Base-by-base conservation (phyloP, 2,888 invertebrate genomes). In the Apamea epomidion region DNA sequence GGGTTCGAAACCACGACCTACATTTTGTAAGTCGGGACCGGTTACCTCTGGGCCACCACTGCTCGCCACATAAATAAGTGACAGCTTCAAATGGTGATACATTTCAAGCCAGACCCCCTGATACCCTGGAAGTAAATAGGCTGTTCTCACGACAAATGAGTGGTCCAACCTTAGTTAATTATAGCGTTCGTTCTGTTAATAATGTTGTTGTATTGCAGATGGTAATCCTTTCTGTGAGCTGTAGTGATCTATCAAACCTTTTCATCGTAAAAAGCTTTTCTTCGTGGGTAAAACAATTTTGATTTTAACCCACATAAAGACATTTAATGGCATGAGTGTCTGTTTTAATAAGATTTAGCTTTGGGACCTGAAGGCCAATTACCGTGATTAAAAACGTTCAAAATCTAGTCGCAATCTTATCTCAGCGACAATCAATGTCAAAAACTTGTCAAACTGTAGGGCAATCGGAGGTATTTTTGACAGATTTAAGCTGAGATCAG, bases 141-240 rank as follows among this genome's bases (percentile, higher is more conserved):
- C 45, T 71, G 62, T 69, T 29, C 45, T 48, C 32, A 62, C 25
- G 64, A 85, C 76, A 77, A 86, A 85, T 83, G 72, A 75, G 83
- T 86, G 86, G 86, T 83, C 74, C 68, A 69, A 32, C 65, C 21
- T 71, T 65, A 45, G 73, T 86, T 86, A 85, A 86, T 80, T 74
- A 76, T 32, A 69, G 69, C 29, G 6, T 72, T 75, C 65, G 74
- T 76, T 69, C 21, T 62, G 62, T 77, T 80, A 67, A 80, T 80
- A 74, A 69, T 48, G 74, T 74, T 83, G 69, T 80, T 77, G 29
- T 78, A 78, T 65, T 74, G 64, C 29, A 74, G 64, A 74, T 72
- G 67, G 81, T 60, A 60, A 71, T 72, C 32, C 32, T 14, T 72
- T 64, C 25, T 67, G n/a, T 42, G 18, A 42, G 7, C 5, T 58